phyloP scores from a whole-genome alignment of 2,797 vertebrate genomes.

The Liparis tanakae region DNA sequence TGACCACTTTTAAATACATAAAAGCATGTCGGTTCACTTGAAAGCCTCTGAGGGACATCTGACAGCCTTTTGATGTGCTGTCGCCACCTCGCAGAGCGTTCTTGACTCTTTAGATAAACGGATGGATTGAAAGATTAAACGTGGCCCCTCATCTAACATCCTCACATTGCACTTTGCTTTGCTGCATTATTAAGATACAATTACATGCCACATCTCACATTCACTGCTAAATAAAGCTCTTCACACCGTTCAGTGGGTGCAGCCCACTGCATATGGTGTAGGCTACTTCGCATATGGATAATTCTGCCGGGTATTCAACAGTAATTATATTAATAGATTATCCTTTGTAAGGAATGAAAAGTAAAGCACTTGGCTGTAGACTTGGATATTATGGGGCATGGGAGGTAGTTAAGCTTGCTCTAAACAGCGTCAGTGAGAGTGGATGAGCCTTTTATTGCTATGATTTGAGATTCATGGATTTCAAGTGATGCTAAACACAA shows the following conservation, averaged over 20 bases:
- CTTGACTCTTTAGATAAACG: conserved; percentile 82
- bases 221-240: conserved; percentile 59
- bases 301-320: conserved; percentile 66
- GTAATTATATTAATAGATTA: conserved; percentile 82
- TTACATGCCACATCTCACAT: conserved; percentile 66
- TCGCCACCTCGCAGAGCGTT: conserved; percentile 76
- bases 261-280: conserved; percentile 57
- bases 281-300: conserved; percentile 42
- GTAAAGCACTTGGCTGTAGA: conserved; percentile 69
- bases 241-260: conserved; percentile 63
- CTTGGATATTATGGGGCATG: conserved; percentile 75
- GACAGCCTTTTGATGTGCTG: conserved; percentile 85
- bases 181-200: conserved; percentile 69
- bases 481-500: conserved; percentile 68
- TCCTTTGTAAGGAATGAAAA: conserved; percentile 69
- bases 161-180: conserved; percentile 54
- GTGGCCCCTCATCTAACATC: conserved; percentile 62
- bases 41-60: conserved; percentile 85
- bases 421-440: conserved; percentile 58
- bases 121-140: conserved; percentile 87
- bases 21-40: conserved; percentile 73
- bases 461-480: conserved; percentile 76
- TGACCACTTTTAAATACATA: conserved; percentile 73
- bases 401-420: conserved; percentile 55
- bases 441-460: conserved; percentile 66